A percentile compares a stretch with the other conserved stretches of the same genome.
Conservation (phyloP, 1,140 invertebrate genomes). For the Drosophila eugracilis region DNA sequence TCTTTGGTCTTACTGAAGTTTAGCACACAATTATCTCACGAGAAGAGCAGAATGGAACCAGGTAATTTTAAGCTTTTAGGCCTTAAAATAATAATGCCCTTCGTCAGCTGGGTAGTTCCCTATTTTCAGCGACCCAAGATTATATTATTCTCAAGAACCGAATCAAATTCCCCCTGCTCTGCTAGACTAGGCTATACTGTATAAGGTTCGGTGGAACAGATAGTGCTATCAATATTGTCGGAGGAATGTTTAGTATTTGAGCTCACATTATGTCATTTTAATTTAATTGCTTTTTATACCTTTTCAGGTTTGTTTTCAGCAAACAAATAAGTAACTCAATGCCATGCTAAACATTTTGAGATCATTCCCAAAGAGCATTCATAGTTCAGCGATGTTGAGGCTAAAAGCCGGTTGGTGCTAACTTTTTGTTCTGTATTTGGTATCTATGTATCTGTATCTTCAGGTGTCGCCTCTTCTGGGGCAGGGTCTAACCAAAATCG, state of each 20-base stretch:
- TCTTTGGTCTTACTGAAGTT: conserved; percentile 60
- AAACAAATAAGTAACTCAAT: too few relatives aligned
- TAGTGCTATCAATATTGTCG: conserved; percentile 7
- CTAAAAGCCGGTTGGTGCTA: conserved; percentile 18
- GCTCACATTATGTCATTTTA: too few relatives aligned
- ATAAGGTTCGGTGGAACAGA: not conserved
- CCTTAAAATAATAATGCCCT: conserved; percentile 17
- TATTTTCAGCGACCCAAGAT: not conserved
- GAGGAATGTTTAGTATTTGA: not conserved
- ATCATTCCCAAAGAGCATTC: conserved; percentile 10
- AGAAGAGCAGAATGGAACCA: conserved; percentile 53
- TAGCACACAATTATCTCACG: conserved; percentile 70
- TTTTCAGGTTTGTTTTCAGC: too few relatives aligned
- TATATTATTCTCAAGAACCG: too few relatives aligned
- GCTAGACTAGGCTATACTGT: too few relatives aligned
- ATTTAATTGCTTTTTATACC: not conserved
- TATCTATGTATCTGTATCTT: conserved; percentile 32
- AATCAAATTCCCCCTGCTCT: too few relatives aligned
- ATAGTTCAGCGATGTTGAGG: conserved; percentile 11
- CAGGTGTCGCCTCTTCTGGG: conserved; percentile 30
- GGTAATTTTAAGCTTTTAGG: conserved; percentile 74
- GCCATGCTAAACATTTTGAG: not conserved
- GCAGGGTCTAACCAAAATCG: conserved; percentile 41
- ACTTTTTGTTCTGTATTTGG: conserved; percentile 3
- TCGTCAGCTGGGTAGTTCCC: not conserved